phyloP scores from a whole-genome alignment of 2,888 invertebrate genomes.

The Drosophila meridionalis region DNA sequence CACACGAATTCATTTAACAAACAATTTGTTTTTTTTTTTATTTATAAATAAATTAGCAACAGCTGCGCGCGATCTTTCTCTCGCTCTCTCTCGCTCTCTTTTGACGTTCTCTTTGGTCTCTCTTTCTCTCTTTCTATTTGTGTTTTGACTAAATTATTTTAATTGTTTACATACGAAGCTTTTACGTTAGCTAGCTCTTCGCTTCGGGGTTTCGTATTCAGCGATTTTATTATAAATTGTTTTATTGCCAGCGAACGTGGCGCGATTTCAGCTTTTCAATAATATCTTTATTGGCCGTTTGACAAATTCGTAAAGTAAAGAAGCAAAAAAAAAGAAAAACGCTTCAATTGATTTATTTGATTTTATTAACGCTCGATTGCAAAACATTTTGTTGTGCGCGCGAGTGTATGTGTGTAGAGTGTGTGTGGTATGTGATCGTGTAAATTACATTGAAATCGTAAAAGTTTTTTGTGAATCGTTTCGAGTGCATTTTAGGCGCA shows the following conservation, averaged over 20 bases:
- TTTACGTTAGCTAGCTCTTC: conserved; percentile 42
- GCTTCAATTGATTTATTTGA: conserved; percentile 79
- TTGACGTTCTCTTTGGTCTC: background rate
- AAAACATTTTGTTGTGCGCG: conserved; percentile 33
- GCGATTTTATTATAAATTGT: conserved; percentile 56
- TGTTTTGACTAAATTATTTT: conserved; percentile 67
- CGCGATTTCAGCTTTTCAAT: conserved; percentile 65
- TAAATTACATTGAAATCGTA: conserved; percentile 50
- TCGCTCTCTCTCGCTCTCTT: conserved; percentile 30
- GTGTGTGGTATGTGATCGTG: conserved; percentile 55
- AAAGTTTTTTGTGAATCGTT: conserved; percentile 36
- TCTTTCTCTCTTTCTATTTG: conserved; percentile 35
- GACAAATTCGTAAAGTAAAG: conserved; percentile 68
- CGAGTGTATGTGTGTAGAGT: conserved; percentile 1
- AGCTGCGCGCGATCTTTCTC: conserved; percentile 20
- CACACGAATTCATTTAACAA: conserved; percentile 44
- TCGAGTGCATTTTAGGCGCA: conserved; percentile 31
- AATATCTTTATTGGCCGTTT: conserved; percentile 69
- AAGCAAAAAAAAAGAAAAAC: conserved; percentile 14
- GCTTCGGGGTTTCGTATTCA: conserved; percentile 34
- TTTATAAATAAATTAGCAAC: conserved; percentile 63
- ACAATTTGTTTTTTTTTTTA: conserved; percentile 31
- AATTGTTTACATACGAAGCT: conserved; percentile 73
- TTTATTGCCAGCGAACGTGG: conserved; percentile 64
- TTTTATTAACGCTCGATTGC: conserved; percentile 57